phyloP scores from a whole-genome alignment of 2,888 invertebrate species.

The Caradrina kadenii region DNA sequence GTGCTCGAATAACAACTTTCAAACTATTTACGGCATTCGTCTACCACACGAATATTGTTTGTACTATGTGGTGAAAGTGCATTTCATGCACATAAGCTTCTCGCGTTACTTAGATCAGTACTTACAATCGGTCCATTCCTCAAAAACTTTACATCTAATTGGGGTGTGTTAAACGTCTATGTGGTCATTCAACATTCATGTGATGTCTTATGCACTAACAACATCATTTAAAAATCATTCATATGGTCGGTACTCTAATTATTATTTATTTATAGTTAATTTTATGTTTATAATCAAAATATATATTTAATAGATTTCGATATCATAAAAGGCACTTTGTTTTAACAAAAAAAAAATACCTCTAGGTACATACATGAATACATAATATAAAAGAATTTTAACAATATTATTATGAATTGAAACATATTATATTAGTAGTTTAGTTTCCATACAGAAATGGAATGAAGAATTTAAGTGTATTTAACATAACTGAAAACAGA shows the following conservation, averaged over 20 bases:
- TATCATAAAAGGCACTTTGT: slow-evolving; percentile 80
- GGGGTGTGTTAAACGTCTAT: slow-evolving; percentile 3
- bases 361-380: slow-evolving; percentile 65
- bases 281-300: slow-evolving; percentile 60
- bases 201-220: slow-evolving; percentile 44
- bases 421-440: slow-evolving; percentile 15
- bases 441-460: slow-evolving; percentile 35
- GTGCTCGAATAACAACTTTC: slow-evolving; percentile 33
- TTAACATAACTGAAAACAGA: slow-evolving; percentile 24
- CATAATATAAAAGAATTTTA: slow-evolving; percentile 23
- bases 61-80: slow-evolving; percentile 57
- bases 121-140: slow-evolving; percentile 17
- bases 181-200: slow-evolving; percentile 39
- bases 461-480: slow-evolving; percentile 39
- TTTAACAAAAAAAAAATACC: slow-evolving; percentile 70
- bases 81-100: slow-evolving; percentile 45
- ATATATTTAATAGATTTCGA: slow-evolving; percentile 55
- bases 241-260: slow-evolving; percentile 40
- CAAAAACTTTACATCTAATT: slow-evolving; percentile 39
- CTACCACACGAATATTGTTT: slow-evolving; percentile 48
- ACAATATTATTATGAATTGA: slow-evolving; percentile 16
- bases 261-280: slow-evolving; percentile 47
- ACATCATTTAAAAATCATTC: slow-evolving; percentile 32
- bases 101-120: slow-evolving; percentile 13
- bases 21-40: slow-evolving; percentile 35